Percentiles rank a stretch among this genome's conserved stretches.
phyloP scores from a whole-genome alignment of 2,113 vertebrate species.

The Callionymus lyra region DNA sequence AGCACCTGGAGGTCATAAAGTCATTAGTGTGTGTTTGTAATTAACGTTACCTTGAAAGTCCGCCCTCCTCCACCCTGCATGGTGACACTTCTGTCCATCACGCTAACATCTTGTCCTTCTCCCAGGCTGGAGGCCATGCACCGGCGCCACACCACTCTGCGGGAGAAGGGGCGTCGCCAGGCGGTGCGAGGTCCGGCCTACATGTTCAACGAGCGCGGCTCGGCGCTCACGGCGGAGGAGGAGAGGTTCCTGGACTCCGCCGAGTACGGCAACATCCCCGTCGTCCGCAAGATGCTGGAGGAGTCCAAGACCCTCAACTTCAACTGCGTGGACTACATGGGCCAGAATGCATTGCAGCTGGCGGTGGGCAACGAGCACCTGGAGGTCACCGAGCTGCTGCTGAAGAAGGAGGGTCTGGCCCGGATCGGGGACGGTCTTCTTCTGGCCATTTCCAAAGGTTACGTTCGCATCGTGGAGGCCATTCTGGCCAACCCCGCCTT shows the following conservation, averaged over 20 bases:
- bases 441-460: constrained; percentile 92
- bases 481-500: constrained; percentile 88
- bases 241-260: constrained; percentile 90
- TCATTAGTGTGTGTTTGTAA: neutral
- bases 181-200: constrained; percentile 90
- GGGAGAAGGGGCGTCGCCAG: constrained; percentile 93
- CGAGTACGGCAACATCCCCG: constrained; percentile 93
- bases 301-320: constrained; percentile 94
- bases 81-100: neutral
- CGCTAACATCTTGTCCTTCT: constrained; percentile 6
- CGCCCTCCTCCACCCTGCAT: neutral
- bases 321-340: constrained; percentile 97
- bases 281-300: constrained; percentile 94
- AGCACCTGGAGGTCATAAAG: too few relatives aligned
- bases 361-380: constrained; percentile 93
- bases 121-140: constrained; percentile 77
- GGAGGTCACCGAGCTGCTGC: constrained; percentile 89
- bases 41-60: constrained; percentile 5
- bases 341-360: constrained; percentile 88
- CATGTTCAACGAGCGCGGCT: constrained; percentile 95
- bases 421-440: constrained; percentile 86
- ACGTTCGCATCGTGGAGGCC: constrained; percentile 92
- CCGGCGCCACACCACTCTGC: constrained; percentile 83
- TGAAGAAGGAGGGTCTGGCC: constrained; percentile 88
- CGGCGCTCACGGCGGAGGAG: constrained; percentile 83